phyloP scores from a whole-genome alignment of 2,888 invertebrate species.

The Lordiphosa andalusiaca region DNA sequence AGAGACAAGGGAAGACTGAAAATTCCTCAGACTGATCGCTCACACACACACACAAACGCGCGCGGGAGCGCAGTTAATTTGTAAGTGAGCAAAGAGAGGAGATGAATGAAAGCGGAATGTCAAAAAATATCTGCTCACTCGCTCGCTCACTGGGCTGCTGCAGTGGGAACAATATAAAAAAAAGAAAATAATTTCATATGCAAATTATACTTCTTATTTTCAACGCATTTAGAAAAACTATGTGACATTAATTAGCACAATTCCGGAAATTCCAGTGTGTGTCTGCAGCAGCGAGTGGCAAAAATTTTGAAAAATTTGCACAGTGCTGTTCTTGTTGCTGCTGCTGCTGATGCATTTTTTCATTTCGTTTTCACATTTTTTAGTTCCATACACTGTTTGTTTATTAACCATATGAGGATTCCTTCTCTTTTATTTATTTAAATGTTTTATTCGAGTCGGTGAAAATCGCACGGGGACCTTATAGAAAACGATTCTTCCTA shows the following conservation, averaged over 20 bases:
- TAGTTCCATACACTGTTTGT: slow-evolving; percentile 40
- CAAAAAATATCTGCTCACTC: slow-evolving; percentile 54
- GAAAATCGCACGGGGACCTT: slow-evolving; percentile 57
- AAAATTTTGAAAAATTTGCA: slow-evolving; percentile 41
- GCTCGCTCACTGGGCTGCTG: slow-evolving; percentile 51
- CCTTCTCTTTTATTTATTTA: slow-evolving; percentile 41
- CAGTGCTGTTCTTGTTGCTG: slow-evolving; percentile 55
- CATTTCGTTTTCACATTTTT: slow-evolving; percentile 9
- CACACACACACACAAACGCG: slow-evolving; percentile 17
- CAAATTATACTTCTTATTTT: slow-evolving; percentile 47
- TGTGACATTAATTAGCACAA: slow-evolving; percentile 10
- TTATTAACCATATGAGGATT: slow-evolving; percentile 43
- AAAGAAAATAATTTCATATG: slow-evolving; percentile 56
- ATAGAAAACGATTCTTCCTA: slow-evolving; percentile 60
- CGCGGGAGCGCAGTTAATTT: slow-evolving; percentile 34
- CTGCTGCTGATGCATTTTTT: slow-evolving; percentile 25
- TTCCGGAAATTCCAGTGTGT: slow-evolving; percentile 10
- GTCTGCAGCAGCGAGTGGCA: slow-evolving; percentile 16
- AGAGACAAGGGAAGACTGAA: slow-evolving; percentile 57
- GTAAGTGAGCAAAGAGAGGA: slow-evolving; percentile 54
- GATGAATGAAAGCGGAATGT: slow-evolving; percentile 73
- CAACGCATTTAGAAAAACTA: slow-evolving; percentile 21
- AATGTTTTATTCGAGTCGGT: slow-evolving; percentile 58
- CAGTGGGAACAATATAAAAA: slow-evolving; percentile 49
- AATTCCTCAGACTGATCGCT: slow-evolving; percentile 50